Evolutionary conservation across 2,113 vertebrate genomes (phyloP).

Genomic region (Sylvietta virens): DNA sequence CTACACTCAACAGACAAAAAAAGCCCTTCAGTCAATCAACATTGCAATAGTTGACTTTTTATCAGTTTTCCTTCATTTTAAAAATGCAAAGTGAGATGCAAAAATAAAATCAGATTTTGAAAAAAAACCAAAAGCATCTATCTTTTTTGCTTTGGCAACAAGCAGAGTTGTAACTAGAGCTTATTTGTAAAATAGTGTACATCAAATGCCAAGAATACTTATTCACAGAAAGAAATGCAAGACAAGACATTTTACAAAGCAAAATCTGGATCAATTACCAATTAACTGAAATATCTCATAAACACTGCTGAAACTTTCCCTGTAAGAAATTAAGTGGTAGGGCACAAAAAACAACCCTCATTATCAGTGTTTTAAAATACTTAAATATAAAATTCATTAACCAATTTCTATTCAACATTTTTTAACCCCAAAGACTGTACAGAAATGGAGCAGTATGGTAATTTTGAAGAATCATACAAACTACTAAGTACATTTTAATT

Average conservation of each 20-base stretch:
- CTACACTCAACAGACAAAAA: conserved; percentile 64
- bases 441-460: not conserved
- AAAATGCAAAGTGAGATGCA: not conserved
- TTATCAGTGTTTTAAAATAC: not conserved
- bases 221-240: not conserved
- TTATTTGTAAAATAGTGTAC: not conserved
- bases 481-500: not conserved
- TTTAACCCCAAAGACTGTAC: not conserved
- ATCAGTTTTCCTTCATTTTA: not conserved
- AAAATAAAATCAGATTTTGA: not conserved
- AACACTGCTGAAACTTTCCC: not conserved
- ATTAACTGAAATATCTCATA: not conserved
- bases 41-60: not conserved
- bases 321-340: not conserved
- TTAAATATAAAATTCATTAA: not conserved
- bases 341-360: not conserved
- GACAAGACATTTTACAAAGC: not conserved
- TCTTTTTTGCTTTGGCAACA: not conserved
- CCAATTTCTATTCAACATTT: not conserved
- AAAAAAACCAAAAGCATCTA: not conserved
- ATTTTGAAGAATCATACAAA: not conserved
- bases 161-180: not conserved
- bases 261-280: not conserved
- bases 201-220: not conserved
- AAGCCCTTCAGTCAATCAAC: not conserved